Base-by-base conservation (phyloP, 2,113 vertebrate genomes). In the Poeciliopsis turrubarensis region DNA sequence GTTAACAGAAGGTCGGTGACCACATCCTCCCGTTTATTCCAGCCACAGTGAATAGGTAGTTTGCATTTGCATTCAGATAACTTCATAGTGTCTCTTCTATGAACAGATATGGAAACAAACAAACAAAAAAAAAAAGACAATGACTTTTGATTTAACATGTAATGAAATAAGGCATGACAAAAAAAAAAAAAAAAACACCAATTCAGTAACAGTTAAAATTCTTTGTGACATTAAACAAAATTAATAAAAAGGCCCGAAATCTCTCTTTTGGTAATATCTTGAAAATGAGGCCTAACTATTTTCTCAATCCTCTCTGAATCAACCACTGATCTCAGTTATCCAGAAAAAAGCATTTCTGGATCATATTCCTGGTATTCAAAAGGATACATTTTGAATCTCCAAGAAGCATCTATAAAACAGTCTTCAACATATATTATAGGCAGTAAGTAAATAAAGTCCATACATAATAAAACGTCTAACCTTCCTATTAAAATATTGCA, bases 31-130 rank as follows among this genome's bases (percentile, higher is more conserved):
- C 57, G 39, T 77, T 87, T 80, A 88, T 80, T 86, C 64, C 68
- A 81, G 75, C 73, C 57, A 82, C 65, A 60, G 71, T 70, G 41
- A 79, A 81, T 65, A 81, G 76, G 65, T 86, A 78, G 77, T 77
- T 84, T 68, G 51, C 62, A 68, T 73, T 82, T 83, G 70, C 26
- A 71, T 68, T 80, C 10, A 80, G 10, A 62, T 47, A 29, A 72
- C 74, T 57, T 9, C 30, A 76, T 62, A 65, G n/a, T 29, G 25
- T 76, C 0, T 44, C 41, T 82, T 75, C 27, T 17, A 66, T 39
- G 61, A 54, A 67, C 2, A 39, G 4, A 44, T n/a, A 72, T 37
- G 14, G 71, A 47, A 76, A 68, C 30, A 62, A 37, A 61, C 25
- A 61, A 57, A n/a, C n/a, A 0, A 57, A 57, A 41, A 41, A 15